A percentile compares a stretch with the other conserved stretches of the same genome.
Conservation (phyloP, 2,113 vertebrate species). For the Bettongia penicillata region DNA sequence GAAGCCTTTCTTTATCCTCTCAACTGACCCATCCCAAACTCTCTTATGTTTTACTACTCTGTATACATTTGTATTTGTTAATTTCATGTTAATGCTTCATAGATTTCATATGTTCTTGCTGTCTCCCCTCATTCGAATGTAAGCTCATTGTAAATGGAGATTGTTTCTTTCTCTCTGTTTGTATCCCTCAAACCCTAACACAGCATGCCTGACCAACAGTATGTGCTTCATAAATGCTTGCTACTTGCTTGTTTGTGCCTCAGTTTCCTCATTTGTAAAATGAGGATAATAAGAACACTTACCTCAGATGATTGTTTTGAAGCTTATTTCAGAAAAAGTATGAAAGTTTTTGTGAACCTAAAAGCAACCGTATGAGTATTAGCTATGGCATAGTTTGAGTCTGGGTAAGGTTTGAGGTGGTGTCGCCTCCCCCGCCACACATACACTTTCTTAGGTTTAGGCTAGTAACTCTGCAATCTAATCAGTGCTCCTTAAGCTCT, state of each 20-base stretch:
- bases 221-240: not conserved
- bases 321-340: not conserved
- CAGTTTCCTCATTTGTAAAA: not conserved
- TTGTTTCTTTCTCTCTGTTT: not conserved
- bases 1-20: not conserved
- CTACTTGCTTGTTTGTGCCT: not conserved
- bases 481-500: not conserved
- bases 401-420: not conserved
- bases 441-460: not conserved
- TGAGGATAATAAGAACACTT: not conserved
- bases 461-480: not conserved
- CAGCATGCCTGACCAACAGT: not conserved
- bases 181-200: not conserved
- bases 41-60: not conserved
- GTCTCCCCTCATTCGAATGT: not conserved
- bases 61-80: not conserved
- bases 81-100: not conserved
- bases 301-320: not conserved
- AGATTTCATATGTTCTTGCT: not conserved
- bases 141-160: not conserved
- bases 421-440: no score
- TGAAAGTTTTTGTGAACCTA: not conserved
- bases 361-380: not conserved
- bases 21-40: not conserved
- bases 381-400: not conserved